Evolutionary conservation across 1,140 invertebrate species (phyloP).

Genomic region (Penaeus vannamei): DNA sequence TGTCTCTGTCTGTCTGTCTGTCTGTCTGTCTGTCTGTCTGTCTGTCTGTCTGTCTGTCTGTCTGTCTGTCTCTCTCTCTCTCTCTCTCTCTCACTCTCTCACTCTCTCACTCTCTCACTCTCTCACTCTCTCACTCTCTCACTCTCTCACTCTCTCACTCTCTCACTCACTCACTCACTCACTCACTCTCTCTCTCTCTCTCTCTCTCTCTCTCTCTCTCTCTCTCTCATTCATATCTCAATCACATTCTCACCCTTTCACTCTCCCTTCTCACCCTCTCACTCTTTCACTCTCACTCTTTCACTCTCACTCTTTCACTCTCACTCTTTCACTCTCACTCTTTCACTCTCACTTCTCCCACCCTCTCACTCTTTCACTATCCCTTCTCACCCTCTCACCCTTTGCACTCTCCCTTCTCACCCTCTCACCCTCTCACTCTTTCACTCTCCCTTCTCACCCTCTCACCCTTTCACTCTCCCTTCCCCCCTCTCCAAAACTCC

Average conservation of each 20-base stretch:
- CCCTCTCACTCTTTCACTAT: constrained; percentile 1
- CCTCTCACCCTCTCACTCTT: background rate
- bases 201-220: background rate
- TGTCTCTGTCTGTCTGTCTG: background rate
- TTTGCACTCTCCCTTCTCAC: background rate
- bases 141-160: background rate
- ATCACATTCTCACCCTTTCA: no score
- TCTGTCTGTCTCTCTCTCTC: background rate
- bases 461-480: no score
- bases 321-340: no score
- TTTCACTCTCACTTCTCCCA: no score
- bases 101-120: background rate
- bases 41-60: background rate
- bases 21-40: constrained; percentile 35
- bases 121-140: constrained; percentile 7
- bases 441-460: background rate
- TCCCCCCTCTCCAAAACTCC: no score
- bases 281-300: no score
- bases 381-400: background rate
- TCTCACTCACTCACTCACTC: background rate
- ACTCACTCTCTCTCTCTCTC: background rate
- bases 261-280: no score
- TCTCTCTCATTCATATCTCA: no score
- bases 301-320: no score
- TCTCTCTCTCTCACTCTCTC: constrained; percentile 10